Percentiles rank a stretch among this genome's conserved stretches.
phyloP scores from a whole-genome alignment of 2,888 invertebrate genomes.

The Cosmia pyralina region DNA sequence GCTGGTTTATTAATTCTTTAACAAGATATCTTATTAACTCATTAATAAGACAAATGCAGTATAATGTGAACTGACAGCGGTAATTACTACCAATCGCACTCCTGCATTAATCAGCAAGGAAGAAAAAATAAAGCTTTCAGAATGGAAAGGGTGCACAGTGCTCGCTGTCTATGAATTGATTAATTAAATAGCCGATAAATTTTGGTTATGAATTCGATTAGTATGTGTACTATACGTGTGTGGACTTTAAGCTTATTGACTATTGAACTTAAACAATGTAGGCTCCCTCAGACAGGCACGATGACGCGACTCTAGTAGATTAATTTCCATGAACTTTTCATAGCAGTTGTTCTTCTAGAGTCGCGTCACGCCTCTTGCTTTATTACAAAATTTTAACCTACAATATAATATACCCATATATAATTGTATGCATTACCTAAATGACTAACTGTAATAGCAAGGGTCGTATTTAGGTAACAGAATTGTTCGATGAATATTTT shows the following conservation, averaged over 20 bases:
- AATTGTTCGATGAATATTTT: background rate
- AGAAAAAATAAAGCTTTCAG: slow-evolving; percentile 24
- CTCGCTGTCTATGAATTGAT: background rate
- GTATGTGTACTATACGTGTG: too few species aligned
- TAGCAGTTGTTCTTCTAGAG: too few species aligned
- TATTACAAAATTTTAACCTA: too few species aligned
- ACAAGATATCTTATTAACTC: slow-evolving; percentile 60
- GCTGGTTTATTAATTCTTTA: slow-evolving; percentile 36
- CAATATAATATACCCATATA: too few species aligned
- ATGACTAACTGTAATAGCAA: background rate
- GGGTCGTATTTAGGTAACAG: background rate
- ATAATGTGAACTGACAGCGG: slow-evolving; percentile 43
- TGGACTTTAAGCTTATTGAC: background rate
- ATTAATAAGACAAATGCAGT: slow-evolving; percentile 55
- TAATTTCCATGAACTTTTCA: too few species aligned
- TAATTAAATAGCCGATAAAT: background rate
- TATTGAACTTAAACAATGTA: background rate
- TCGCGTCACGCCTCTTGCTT: too few species aligned
- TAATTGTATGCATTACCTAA: too few species aligned
- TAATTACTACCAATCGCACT: slow-evolving; percentile 58
- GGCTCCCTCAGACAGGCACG: too few species aligned
- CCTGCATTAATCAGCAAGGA: slow-evolving; percentile 36
- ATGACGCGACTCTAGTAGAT: too few species aligned
- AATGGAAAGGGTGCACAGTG: background rate
- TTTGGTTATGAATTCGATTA: background rate